Percentiles rank a stretch among this genome's conserved stretches.
These are phyloP conservation scores for Dreissena rostriformis DNA, from an alignment of 1,140 invertebrate species.

Conservation along the genomic window DNA sequence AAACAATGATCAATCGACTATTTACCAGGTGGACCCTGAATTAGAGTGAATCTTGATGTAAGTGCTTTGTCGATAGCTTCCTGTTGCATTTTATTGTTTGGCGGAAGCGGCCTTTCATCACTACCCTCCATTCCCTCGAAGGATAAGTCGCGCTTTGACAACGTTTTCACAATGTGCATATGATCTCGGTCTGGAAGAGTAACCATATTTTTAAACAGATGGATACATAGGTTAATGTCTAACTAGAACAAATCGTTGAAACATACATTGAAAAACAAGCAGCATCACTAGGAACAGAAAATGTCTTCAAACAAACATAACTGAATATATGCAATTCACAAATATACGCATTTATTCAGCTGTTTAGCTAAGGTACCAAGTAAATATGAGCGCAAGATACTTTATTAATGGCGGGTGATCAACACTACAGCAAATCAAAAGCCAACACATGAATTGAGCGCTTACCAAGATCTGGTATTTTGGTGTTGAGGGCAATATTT, in stretches of 20 bases:
- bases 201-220: neutral
- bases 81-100: slow-evolving; percentile 44
- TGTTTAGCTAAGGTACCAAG: neutral
- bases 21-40: slow-evolving; percentile 71
- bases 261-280: neutral
- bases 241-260: neutral
- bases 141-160: slow-evolving; percentile 23
- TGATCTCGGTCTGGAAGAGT: slow-evolving; percentile 25
- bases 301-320: neutral
- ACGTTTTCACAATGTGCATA: slow-evolving; percentile 10
- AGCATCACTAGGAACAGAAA: neutral
- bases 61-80: slow-evolving; percentile 47
- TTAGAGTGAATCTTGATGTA: slow-evolving; percentile 61
- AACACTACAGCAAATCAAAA: neutral
- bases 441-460: neutral
- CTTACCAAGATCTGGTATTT: slow-evolving; percentile 37
- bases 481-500: slow-evolving; percentile 38
- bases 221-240: neutral
- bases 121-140: slow-evolving; percentile 4
- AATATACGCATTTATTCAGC: neutral
- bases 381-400: neutral
- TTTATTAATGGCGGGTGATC: neutral
- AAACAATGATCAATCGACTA: too few species aligned
- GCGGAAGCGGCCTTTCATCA: slow-evolving; percentile 18
- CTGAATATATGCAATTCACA: neutral